A percentile compares a stretch with the other conserved stretches of the same genome.
Evolutionary conservation across 2,113 vertebrate species (phyloP).

Genomic region (Actenoides hombroni): DNA sequence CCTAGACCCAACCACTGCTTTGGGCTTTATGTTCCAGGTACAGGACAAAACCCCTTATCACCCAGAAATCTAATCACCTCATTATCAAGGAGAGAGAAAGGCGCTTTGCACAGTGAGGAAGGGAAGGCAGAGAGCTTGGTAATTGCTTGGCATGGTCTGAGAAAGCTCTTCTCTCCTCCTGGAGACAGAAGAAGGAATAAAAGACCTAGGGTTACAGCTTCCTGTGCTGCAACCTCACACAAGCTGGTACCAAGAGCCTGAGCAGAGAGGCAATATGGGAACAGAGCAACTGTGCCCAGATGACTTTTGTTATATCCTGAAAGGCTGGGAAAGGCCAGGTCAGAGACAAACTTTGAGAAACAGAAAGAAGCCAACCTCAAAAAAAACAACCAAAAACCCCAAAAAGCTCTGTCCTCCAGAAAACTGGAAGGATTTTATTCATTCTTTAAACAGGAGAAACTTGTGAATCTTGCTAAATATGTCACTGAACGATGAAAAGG

Average conservation of each 20-base stretch:
- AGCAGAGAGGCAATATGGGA: neutral
- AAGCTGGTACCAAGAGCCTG: neutral
- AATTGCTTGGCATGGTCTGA: neutral
- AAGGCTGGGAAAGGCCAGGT: neutral
- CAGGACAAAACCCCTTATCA: neutral
- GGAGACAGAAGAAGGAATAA: neutral
- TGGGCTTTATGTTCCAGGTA: neutral
- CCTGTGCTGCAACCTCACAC: neutral
- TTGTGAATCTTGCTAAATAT: neutral
- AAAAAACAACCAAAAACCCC: too few species aligned
- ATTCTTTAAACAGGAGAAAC: neutral
- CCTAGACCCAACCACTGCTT: neutral
- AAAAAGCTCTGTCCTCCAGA: neutral
- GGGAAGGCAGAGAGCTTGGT: neutral
- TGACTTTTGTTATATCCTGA: neutral
- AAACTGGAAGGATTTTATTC: neutral
- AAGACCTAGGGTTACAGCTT: neutral
- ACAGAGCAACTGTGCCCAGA: neutral
- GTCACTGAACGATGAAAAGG: neutral
- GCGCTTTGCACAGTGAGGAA: neutral
- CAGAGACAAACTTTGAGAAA: neutral
- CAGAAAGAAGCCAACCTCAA: neutral
- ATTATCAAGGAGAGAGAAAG: neutral
- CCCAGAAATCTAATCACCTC: conserved; percentile 21
- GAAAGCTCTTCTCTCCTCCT: neutral